Conservation (phyloP, 2,888 invertebrate genomes). For the Trypoxylon attenuatum region DNA sequence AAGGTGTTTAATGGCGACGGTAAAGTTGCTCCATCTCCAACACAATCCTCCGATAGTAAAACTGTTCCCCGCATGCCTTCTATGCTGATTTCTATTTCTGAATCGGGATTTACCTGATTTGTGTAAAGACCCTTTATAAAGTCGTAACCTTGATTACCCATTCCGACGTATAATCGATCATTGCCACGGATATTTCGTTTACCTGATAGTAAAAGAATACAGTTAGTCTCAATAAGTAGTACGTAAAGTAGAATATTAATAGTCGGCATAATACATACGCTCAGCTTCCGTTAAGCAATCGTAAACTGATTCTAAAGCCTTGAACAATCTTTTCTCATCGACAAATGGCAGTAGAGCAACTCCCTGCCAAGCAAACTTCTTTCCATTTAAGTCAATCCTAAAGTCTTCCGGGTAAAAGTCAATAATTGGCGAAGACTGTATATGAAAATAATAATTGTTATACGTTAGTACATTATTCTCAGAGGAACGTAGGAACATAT, state of each 20-base stretch:
- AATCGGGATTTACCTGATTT: conserved; percentile 75
- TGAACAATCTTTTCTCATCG: conserved; percentile 91
- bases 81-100: conserved; percentile 80
- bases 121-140: conserved; percentile 83
- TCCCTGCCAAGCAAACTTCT: conserved; percentile 99
- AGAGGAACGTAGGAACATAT: neutral
- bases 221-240: neutral
- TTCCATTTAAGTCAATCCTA: conserved; percentile 98
- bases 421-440: conserved; percentile 90
- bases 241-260: neutral
- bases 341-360: conserved; percentile 99
- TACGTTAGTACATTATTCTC: neutral
- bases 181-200: conserved; percentile 91
- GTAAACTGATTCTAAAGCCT: conserved; percentile 89
- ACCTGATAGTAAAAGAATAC: conserved; percentile 71
- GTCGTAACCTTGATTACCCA: conserved; percentile 82
- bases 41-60: conserved; percentile 83
- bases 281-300: conserved; percentile 88
- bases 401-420: conserved; percentile 99
- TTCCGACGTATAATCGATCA: conserved; percentile 91
- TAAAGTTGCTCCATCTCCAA: conserved; percentile 80
- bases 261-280: conserved; percentile 76
- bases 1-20: conserved; percentile 84
- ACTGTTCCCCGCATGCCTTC: conserved; percentile 91
- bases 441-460: neutral